Evolutionary conservation across 2,888 invertebrate species (phyloP), one percentile per base, ranked within the genome.

Genomic region (Pyrochroa serraticornis): DNA sequence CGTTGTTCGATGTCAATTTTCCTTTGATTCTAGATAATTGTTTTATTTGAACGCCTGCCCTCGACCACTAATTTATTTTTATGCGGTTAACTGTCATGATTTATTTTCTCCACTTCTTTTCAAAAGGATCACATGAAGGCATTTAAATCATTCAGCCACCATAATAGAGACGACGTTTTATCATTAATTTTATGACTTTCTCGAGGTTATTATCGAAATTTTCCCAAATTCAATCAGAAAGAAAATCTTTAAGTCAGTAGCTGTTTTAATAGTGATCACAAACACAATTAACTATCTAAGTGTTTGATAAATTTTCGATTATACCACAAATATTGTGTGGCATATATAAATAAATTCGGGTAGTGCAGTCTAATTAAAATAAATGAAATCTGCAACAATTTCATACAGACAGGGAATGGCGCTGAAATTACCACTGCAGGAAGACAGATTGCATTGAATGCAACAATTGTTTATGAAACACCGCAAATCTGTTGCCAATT

Each of bases 11-110:
- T 49, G 49, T 53, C 49, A 53, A 53, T 58, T 46, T 58, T 49
- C 30, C 47, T 48, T 47, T 38, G 58, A 58, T 37, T 53, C 34
- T 35, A 38, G 48, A 58, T 53, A 58, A 58, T 58, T 44, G 48
- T 53, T 58, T 58, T 58, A 53, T 52, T 52, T 43, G 51, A 44
- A 44, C 50, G 50, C 43, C 41, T 33, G 35, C 38, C n/a, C 47
- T 31, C 31, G 14, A 44, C 52, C 44, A 52, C 52, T 45, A 45
- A 44, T 54, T 55, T 49, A 55, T 47, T 44, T 22, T 43, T 48
- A 55, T 55, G 42, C 47, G 54, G 33, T 35, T 34, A 9, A 13
- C 12, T 10, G 22, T 32, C 12, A 7, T 31, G 46, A 47, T 47
- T 47, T 47, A 38, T 47, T 22, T 22, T 22, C 22, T 22, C 22